phyloP scores from a whole-genome alignment of 2,888 invertebrate species.

The Hylaea fasciaria region DNA sequence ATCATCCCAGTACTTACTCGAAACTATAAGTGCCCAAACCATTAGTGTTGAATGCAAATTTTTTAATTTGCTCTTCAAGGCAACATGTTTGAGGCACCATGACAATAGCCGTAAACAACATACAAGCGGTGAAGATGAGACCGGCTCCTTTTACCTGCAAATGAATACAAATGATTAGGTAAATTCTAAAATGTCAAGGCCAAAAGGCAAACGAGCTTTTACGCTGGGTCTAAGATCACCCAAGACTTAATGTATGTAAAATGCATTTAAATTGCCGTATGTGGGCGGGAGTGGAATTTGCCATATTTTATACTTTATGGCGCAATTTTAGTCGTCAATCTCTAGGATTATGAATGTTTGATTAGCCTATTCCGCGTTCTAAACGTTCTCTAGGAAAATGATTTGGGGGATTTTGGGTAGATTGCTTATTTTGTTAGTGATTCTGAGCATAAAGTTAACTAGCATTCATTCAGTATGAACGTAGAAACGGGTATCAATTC shows the following conservation, averaged over 20 bases:
- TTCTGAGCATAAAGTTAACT: too few species aligned
- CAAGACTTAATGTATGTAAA: slow-evolving; percentile 17
- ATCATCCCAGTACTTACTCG: slow-evolving; percentile 66
- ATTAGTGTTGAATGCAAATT: slow-evolving; percentile 70
- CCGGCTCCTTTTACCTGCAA: slow-evolving; percentile 65
- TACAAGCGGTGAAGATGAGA: slow-evolving; percentile 49
- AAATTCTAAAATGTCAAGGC: slow-evolving; percentile 66
- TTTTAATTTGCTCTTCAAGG: slow-evolving; percentile 64
- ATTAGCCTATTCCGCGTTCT: not conserved
- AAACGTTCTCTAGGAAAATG: too few species aligned
- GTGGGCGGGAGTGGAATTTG: slow-evolving; percentile 10
- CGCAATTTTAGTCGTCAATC: too few species aligned
- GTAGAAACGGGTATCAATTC: too few species aligned
- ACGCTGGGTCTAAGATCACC: slow-evolving; percentile 8
- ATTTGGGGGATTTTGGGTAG: too few species aligned
- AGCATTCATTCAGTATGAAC: too few species aligned
- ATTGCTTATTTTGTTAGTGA: too few species aligned
- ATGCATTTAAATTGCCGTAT: slow-evolving; percentile 8
- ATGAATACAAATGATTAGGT: slow-evolving; percentile 51
- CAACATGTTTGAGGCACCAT: slow-evolving; percentile 48
- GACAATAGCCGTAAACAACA: slow-evolving; percentile 51
- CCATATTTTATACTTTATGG: not conserved
- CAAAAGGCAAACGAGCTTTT: slow-evolving; percentile 44
- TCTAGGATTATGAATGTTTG: not conserved
- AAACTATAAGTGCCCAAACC: slow-evolving; percentile 76